phyloP scores from a whole-genome alignment of 2,888 invertebrate species.

The Xanthostigma xanthostigma region DNA sequence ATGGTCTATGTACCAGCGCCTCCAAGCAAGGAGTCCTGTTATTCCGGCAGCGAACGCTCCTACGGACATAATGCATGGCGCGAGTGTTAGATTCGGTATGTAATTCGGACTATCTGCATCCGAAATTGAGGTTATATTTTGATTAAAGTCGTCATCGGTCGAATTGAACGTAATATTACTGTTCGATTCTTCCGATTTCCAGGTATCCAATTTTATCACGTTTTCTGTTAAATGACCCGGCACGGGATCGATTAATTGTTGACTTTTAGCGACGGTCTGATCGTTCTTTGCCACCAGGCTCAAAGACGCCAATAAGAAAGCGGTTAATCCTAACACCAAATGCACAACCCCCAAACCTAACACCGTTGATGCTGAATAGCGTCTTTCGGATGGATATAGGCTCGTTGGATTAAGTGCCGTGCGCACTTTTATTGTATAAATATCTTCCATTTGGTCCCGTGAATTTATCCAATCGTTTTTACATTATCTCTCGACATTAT shows the following conservation, averaged over 20 bases:
- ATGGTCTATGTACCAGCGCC: constrained; percentile 49
- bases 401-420: constrained; percentile 41
- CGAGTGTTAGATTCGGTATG: constrained; percentile 25
- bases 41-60: constrained; percentile 36
- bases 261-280: not conserved
- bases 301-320: constrained; percentile 39
- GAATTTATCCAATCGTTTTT: too few species aligned
- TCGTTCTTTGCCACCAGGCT: constrained; percentile 26
- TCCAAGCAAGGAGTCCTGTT: constrained; percentile 43
- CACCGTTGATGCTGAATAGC: constrained; percentile 51
- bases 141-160: not conserved
- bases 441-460: constrained; percentile 39
- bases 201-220: constrained; percentile 8
- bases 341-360: constrained; percentile 48
- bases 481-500: too few species aligned
- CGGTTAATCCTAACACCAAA: constrained; percentile 40
- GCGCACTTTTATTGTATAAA: constrained; percentile 50
- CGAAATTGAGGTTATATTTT: not conserved
- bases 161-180: not conserved
- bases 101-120: not conserved
- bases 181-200: constrained; percentile 12
- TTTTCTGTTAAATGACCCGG: constrained; percentile 1
- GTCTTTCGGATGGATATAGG: constrained; percentile 48
- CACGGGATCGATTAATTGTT: not conserved
- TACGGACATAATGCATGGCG: constrained; percentile 34